Conservation (phyloP, 2,888 invertebrate species). For the Sepiola atlantica region DNA sequence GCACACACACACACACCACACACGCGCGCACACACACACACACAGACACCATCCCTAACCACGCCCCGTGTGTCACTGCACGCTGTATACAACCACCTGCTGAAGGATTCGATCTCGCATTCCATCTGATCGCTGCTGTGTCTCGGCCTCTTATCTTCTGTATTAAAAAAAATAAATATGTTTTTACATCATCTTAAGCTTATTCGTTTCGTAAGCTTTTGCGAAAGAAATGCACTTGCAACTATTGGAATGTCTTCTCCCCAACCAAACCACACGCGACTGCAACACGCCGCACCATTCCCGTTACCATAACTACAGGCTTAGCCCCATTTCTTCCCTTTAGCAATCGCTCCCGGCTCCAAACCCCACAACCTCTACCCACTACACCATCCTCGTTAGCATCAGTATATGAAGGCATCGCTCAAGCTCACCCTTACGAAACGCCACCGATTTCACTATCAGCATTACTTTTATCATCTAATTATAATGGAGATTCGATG, state of each 20-base stretch:
- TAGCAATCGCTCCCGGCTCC: neutral
- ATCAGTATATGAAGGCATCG: neutral
- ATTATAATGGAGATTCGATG: too few species aligned
- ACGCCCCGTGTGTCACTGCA: neutral
- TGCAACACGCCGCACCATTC: neutral
- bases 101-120: slow-evolving; percentile 1
- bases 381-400: neutral
- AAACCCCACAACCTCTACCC: neutral
- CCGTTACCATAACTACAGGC: neutral
- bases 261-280: neutral
- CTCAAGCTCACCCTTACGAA: neutral
- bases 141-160: neutral
- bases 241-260: neutral
- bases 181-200: neutral
- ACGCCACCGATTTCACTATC: neutral
- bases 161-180: neutral
- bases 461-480: too few species aligned
- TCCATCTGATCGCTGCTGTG: neutral
- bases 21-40: neutral
- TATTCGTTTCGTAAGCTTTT: neutral
- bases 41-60: neutral
- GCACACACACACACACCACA: neutral
- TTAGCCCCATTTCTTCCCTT: neutral
- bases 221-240: neutral
- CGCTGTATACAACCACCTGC: neutral